Percentiles rank a stretch among this genome's conserved stretches.
Conservation (phyloP, 2,797 vertebrate species). For the Arctocebus calabarensis region DNA sequence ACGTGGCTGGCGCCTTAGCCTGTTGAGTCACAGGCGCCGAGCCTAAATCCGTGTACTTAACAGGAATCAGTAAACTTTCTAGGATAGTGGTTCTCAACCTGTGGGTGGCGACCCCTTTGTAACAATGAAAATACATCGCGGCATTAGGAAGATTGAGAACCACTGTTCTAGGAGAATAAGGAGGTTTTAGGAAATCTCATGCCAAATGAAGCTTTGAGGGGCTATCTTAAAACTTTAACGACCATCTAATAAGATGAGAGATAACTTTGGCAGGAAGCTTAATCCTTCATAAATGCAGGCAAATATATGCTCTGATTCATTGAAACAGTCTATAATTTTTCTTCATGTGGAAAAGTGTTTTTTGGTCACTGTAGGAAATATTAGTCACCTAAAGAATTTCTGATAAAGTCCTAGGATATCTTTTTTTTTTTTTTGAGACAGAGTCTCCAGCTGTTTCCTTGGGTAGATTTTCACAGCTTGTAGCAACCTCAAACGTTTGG, state of each 20-base stretch:
- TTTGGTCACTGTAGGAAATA: constrained; percentile 36
- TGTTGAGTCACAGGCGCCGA: too few relatives aligned
- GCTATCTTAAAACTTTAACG: constrained; percentile 28
- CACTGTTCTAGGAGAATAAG: neutral
- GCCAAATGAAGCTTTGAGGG: constrained; percentile 11
- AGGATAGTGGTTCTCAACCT: neutral
- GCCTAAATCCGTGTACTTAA: neutral
- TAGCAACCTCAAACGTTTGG: too few relatives aligned
- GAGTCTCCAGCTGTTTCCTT: too few relatives aligned
- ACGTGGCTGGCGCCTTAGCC: too few relatives aligned
- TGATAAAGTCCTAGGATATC: neutral
- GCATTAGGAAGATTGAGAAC: too few relatives aligned
- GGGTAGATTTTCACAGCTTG: too few relatives aligned
- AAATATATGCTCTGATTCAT: neutral
- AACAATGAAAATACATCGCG: too few relatives aligned
- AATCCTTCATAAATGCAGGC: neutral
- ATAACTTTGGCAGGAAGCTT: neutral
- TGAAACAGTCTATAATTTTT: neutral
- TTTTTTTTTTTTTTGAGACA: too few relatives aligned
- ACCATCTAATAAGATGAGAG: neutral
- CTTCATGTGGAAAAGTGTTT: constrained; percentile 18
- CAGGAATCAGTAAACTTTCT: neutral
- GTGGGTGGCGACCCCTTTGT: too few relatives aligned
- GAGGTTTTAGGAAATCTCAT: neutral
- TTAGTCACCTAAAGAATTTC: neutral